Evolutionary conservation across 2,113 vertebrate genomes (phyloP).

Genomic region (Ceyx margarethae): DNA sequence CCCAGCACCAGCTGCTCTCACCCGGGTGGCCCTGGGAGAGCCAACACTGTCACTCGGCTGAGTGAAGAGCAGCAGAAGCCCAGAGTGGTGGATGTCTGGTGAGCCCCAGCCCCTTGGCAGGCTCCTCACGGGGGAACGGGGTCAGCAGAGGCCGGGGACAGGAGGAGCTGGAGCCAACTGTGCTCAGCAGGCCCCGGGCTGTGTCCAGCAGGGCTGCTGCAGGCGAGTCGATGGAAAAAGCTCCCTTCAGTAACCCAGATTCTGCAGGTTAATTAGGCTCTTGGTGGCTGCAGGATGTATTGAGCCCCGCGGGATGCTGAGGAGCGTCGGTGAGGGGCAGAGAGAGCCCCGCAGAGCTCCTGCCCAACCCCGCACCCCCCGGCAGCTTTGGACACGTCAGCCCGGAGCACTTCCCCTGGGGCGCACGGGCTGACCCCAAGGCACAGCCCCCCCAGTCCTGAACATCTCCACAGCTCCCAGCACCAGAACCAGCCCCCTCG

Average conservation of each 20-base stretch:
- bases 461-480: rapidly evolving
- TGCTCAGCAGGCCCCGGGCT: neutral
- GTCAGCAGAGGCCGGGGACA: neutral
- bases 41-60: neutral
- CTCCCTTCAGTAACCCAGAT: neutral
- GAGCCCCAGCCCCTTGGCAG: neutral
- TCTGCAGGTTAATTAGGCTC: neutral
- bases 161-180: neutral
- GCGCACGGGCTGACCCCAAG: neutral
- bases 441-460: neutral
- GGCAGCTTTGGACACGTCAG: neutral
- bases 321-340: neutral
- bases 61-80: neutral
- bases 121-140: neutral
- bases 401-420: neutral
- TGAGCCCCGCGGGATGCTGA: neutral
- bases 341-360: neutral
- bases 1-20: rapidly evolving
- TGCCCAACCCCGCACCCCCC: neutral
- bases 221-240: neutral
- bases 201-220: neutral
- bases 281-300: neutral
- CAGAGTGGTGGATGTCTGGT: neutral
- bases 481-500: neutral
- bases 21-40: neutral